Percentiles rank a stretch among this genome's conserved stretches.
These are phyloP conservation scores for Colletes gigas DNA, from an alignment of 1,140 invertebrate species.

Conservation along the genomic window DNA sequence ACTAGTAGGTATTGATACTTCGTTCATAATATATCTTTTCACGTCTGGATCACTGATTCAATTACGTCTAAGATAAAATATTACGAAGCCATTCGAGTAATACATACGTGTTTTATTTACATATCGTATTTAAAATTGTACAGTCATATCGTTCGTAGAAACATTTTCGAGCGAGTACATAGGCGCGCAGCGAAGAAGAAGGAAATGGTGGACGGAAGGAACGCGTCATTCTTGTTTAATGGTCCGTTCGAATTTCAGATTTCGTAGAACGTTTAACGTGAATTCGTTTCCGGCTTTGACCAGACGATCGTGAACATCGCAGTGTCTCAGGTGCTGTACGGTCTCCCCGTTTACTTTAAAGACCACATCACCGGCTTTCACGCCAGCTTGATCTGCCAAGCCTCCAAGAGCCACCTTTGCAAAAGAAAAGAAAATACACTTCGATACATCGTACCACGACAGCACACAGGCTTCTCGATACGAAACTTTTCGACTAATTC, in stretches of 20 bases:
- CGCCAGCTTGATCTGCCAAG: constrained; percentile 87
- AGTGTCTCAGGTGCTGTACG: constrained; percentile 85
- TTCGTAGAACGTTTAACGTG: constrained; percentile 83
- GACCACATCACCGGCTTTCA: constrained; percentile 89
- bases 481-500: too few relatives aligned
- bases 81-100: too few relatives aligned
- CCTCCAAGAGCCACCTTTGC: constrained; percentile 86
- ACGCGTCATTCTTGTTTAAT: constrained; percentile 27
- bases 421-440: background rate
- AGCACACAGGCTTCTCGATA: too few relatives aligned
- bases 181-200: background rate
- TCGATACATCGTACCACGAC: background rate
- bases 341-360: constrained; percentile 85
- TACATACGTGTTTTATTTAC: background rate
- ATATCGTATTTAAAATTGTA: background rate
- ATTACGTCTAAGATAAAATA: too few relatives aligned
- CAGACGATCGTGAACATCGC: constrained; percentile 87
- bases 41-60: too few relatives aligned
- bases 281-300: constrained; percentile 85
- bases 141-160: background rate
- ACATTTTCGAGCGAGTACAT: background rate
- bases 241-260: constrained; percentile 35
- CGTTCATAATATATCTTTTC: too few relatives aligned
- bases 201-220: background rate
- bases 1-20: too few relatives aligned